phyloP scores from a whole-genome alignment of 2,113 vertebrate genomes.

The Myodes glareolus region DNA sequence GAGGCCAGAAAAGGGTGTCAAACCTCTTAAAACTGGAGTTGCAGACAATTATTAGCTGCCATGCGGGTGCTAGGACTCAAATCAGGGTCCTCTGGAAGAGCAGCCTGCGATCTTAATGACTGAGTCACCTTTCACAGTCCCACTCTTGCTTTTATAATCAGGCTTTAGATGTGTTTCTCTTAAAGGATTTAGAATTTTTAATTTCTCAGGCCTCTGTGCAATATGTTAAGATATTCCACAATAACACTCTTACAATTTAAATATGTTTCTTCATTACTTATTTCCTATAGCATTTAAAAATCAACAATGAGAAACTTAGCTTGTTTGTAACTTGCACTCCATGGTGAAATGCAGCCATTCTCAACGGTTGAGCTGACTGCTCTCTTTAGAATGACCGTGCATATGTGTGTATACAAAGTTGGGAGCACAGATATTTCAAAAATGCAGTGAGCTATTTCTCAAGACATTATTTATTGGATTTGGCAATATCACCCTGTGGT shows the following conservation, averaged over 20 bases:
- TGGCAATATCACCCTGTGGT: constrained; percentile 60
- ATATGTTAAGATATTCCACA: not conserved
- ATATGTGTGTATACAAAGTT: not conserved
- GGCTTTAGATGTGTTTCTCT: not conserved
- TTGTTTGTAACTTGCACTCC: not conserved
- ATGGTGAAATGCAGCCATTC: not conserved
- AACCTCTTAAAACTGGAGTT: not conserved
- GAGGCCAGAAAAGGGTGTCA: not conserved
- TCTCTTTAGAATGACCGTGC: not conserved
- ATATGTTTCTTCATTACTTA: not conserved
- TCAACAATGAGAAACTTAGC: not conserved
- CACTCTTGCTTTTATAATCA: not conserved
- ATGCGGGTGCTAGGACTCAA: not conserved
- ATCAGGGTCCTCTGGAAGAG: not conserved
- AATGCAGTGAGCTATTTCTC: not conserved
- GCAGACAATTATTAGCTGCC: not conserved
- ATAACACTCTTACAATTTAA: not conserved
- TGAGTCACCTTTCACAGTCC: not conserved
- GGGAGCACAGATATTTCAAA: not conserved
- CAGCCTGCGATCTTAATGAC: not conserved
- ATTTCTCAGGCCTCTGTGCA: not conserved
- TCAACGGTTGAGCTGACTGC: not conserved
- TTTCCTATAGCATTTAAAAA: not conserved
- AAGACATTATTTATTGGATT: constrained; percentile 77
- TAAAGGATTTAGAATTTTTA: not conserved